A percentile compares a stretch with the other conserved stretches of the same genome.
These are phyloP conservation scores for Whitmania pigra DNA, from an alignment of 1,140 invertebrate genomes.

Conservation along the genomic window DNA sequence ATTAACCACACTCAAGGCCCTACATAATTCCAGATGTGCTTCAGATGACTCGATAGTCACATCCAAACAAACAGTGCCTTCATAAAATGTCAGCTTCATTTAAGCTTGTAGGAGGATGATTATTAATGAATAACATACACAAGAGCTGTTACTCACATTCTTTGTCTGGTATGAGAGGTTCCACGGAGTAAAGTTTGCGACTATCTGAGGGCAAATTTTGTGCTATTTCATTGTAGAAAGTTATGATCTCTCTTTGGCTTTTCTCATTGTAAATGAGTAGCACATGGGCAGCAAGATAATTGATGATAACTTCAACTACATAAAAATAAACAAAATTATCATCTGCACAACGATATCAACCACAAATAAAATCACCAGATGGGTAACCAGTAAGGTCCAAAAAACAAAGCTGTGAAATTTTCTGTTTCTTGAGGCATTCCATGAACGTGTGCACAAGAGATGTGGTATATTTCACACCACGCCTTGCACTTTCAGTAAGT, in stretches of 20 bases:
- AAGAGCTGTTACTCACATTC: conserved; percentile 16
- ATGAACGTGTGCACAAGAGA: conserved; percentile 32
- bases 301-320: conserved; percentile 35
- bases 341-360: background rate
- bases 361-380: conserved; percentile 27
- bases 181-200: conserved; percentile 16
- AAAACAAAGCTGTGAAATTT: conserved; percentile 29
- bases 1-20: conserved; percentile 35
- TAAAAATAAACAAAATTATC: background rate
- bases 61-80: conserved; percentile 4
- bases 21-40: conserved; percentile 34
- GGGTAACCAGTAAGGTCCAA: conserved; percentile 35
- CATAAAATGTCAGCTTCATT: no score
- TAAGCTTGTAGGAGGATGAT: no score
- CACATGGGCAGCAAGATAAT: conserved; percentile 34
- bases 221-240: conserved; percentile 31
- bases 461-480: conserved; percentile 34
- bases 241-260: conserved; percentile 30
- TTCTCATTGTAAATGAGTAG: conserved; percentile 35
- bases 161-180: conserved; percentile 26
- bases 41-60: conserved; percentile 28
- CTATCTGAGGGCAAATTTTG: conserved; percentile 21
- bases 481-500: conserved; percentile 28
- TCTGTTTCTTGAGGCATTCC: conserved; percentile 30
- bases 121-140: no score